phyloP scores from a whole-genome alignment of 2,888 invertebrate genomes.

The Geophilus truncorum region DNA sequence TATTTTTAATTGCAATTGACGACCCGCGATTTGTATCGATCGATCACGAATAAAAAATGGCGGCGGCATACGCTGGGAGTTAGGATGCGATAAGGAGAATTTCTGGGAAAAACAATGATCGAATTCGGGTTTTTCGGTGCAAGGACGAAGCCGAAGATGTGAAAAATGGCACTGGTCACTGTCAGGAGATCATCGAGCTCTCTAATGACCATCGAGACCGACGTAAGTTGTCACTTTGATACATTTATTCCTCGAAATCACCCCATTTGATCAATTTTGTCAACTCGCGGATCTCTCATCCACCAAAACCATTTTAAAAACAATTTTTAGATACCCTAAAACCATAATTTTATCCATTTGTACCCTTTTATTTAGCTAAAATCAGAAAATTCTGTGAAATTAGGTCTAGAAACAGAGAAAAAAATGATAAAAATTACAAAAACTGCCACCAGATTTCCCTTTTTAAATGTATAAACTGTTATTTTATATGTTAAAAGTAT shows the following conservation, averaged over 20 bases:
- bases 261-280: neutral
- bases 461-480: no score
- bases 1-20: neutral
- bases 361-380: no score
- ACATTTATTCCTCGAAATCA: neutral
- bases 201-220: neutral
- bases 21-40: neutral
- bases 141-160: neutral
- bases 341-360: no score
- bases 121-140: neutral
- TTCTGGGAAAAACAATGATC: neutral
- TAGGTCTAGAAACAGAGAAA: no score
- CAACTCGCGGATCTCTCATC: neutral
- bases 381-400: no score
- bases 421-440: no score
- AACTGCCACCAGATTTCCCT: no score
- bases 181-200: slow-evolving; percentile 30
- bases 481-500: no score
- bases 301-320: neutral
- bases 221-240: slow-evolving; percentile 5
- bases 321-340: neutral
- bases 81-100: neutral
- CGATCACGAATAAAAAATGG: slow-evolving; percentile 3
- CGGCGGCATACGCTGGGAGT: neutral
- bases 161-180: slow-evolving; percentile 31